These are phyloP conservation scores for Brachymystax lenok DNA, from an alignment of 2,797 vertebrate species.

Conservation along the genomic window DNA sequence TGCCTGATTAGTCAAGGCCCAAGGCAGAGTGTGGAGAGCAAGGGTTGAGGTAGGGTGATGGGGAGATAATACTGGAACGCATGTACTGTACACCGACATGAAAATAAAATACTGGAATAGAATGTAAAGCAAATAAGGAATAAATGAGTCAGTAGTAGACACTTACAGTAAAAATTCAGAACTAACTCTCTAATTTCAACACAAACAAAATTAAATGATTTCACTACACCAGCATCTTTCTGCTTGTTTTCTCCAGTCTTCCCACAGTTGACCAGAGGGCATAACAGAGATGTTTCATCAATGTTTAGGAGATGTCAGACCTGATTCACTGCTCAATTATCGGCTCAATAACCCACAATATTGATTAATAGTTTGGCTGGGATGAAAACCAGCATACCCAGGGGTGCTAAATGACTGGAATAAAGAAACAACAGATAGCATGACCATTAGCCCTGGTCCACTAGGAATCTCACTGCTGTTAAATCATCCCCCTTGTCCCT, in stretches of 20 bases:
- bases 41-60: neutral
- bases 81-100: neutral
- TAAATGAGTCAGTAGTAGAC: neutral
- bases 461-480: neutral
- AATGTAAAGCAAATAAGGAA: neutral
- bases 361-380: constrained; percentile 59
- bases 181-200: no score
- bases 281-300: constrained; percentile 43
- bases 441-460: constrained; percentile 23
- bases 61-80: neutral
- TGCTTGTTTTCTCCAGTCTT: neutral
- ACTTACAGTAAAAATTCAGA: no score
- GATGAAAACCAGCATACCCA: constrained; percentile 29
- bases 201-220: neutral
- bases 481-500: neutral
- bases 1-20: constrained; percentile 65
- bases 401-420: constrained; percentile 33
- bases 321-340: constrained; percentile 66
- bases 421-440: constrained; percentile 38
- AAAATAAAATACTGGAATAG: neutral
- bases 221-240: neutral
- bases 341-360: constrained; percentile 54
- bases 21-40: constrained; percentile 42
- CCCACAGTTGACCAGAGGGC: constrained; percentile 3
- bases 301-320: constrained; percentile 36